Evolutionary conservation across 2,888 invertebrate species (phyloP), one percentile per base, ranked within the genome.

Genomic region (Actias luna): DNA sequence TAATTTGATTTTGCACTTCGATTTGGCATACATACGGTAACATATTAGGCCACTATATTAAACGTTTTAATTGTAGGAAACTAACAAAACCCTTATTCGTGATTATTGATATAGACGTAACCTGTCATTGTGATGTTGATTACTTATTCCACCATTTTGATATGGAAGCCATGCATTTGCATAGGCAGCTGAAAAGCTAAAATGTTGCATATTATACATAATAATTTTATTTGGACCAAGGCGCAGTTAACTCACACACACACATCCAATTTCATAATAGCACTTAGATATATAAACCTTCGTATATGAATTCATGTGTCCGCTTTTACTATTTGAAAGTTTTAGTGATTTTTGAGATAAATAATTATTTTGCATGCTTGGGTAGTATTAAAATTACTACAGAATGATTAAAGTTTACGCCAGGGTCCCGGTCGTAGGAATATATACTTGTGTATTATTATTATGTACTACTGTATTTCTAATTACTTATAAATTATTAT

Each of bases 1-100:
- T 89, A 85, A 89, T 89, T 90, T 90, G 84, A 80, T 91, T 92
- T 89, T 88, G 91, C 92, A 91, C 92, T 87, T 85, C 81, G 77
- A 83, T 85, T 88, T 84, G 86, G 87, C 86, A 85, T 89, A 86
- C 87, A 84, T 89, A 86, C 86, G 83, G 83, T 86, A 87, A 85
- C 85, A 87, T 87, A 87, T 88, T 90, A 91, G 86, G 80, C 77
- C 74, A 82, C 81, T 84, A 82, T 82, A 80, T 76, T 80, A 77
- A 79, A 82, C 46, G 80, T 81, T 84, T 79, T 83, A 84, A 85
- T 80, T 80, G 82, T 88, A 85, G 79, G 89, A 88, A 85, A 84
- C 74, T 89, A 86, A 87, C 82, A 79, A 83, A 85, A 84, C 81
- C 75, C 88, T 87, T 85, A 58, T 58, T 25, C 36, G n/a, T 58